phyloP scores from a whole-genome alignment of 2,888 invertebrate genomes.

The Drepanosiphum platanoidis region DNA sequence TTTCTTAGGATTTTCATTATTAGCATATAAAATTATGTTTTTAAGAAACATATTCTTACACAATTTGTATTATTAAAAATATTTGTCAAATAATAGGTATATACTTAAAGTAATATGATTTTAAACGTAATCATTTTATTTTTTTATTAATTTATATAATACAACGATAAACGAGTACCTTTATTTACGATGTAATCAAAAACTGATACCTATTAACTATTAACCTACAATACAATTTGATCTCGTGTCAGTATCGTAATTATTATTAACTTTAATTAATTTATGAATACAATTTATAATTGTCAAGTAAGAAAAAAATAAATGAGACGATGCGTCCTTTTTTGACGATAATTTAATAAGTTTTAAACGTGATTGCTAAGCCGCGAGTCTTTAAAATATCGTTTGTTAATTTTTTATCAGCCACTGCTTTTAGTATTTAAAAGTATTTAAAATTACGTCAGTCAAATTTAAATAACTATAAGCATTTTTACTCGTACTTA shows the following conservation, averaged over 20 bases:
- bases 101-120: too few species aligned
- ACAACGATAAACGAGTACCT: too few species aligned
- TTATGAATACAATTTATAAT: background rate
- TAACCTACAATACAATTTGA: too few species aligned
- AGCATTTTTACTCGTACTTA: background rate
- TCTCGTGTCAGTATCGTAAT: background rate
- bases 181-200: too few species aligned
- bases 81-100: too few species aligned
- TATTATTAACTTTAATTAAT: background rate
- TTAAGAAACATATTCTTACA: too few species aligned
- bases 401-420: background rate
- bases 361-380: background rate
- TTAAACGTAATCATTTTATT: too few species aligned
- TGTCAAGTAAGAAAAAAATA: background rate
- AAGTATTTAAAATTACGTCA: background rate
- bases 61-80: too few species aligned
- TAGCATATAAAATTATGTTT: too few species aligned
- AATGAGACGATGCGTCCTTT: background rate
- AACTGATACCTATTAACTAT: too few species aligned
- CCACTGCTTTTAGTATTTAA: background rate
- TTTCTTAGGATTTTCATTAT: too few species aligned
- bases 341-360: slow-evolving; percentile 6
- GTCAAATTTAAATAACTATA: background rate
- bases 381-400: background rate
- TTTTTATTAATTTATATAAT: too few species aligned